Conservation (phyloP, 2,113 vertebrate genomes). For the Actenoides hombroni region DNA sequence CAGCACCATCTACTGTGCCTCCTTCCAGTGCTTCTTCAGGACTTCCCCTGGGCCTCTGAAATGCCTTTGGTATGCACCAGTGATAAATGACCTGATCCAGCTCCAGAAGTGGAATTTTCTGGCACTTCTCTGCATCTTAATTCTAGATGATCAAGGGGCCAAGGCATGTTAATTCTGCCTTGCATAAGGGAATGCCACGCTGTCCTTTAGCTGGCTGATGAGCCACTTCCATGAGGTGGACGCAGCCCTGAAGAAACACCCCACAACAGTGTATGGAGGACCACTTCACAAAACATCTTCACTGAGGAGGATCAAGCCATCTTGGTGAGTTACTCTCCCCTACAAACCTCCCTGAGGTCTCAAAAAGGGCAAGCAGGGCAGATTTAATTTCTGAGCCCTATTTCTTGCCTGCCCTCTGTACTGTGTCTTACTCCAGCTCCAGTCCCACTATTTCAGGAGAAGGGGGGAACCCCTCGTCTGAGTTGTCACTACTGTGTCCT, state of each 20-base stretch:
- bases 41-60: background rate
- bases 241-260: background rate
- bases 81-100: fast-evolving
- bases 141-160: too few species aligned
- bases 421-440: background rate
- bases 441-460: background rate
- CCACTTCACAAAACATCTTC: background rate
- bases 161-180: background rate
- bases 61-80: background rate
- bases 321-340: background rate
- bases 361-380: background rate
- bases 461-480: fast-evolving
- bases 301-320: fast-evolving
- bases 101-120: background rate
- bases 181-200: background rate
- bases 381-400: background rate
- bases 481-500: background rate
- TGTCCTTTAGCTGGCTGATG: background rate
- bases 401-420: background rate
- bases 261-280: background rate
- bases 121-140: background rate
- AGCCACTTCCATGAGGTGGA: fast-evolving
- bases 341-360: background rate
- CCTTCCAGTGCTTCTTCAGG: background rate
- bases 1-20: background rate